Base-by-base conservation (phyloP, 2,888 invertebrate species). In the Minunthozetes semirufus region DNA sequence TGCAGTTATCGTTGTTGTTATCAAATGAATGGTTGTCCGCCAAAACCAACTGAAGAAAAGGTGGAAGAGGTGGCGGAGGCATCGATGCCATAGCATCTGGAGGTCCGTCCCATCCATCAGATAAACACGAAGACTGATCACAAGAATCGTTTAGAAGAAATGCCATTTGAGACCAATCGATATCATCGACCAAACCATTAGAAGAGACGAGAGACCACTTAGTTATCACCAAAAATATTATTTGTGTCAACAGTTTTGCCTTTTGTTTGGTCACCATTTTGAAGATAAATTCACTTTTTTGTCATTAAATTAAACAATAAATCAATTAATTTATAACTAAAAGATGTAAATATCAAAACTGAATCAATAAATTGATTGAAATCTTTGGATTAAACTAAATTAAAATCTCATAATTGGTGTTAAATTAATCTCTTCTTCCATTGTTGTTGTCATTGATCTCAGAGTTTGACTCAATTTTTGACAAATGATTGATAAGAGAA, bases 61-160 rank as follows among this genome's bases (percentile, higher is more conserved):
- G 87, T 3, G 92, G 92, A 79, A 91, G 85, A 0, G 92, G 93
- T 0, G 93, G 93, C 59, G 93, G 93, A 9, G 93, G 93, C 86
- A 93, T 88, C 80, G 88, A 89, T 73, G 92, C 85, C 79, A 92
- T 92, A 76, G 87, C 88, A 83, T 92, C 90, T 0, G 93, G 93
- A 0, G 93, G 93, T 70, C 63, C 33, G 19, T 63, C 63, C 17
- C 15, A 33, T 5, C 6, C 9, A 27, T 63, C 63, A 9, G 89
- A 90, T 77, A 89, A 83, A 71, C 50, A 71, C 1, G n/a, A 25
- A 13, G 56, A 72, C 29, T 72, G 53, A 25, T 17, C 72, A 19
- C 56, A 50, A 8, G 53, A 72, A 6, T 72, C 48, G 25, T 56
- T 72, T 17, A 63, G 22, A 9, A 63, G 17, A 3, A 63, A 38